Conservation (phyloP, 1,140 invertebrate species). For the Nasonia giraulti region DNA sequence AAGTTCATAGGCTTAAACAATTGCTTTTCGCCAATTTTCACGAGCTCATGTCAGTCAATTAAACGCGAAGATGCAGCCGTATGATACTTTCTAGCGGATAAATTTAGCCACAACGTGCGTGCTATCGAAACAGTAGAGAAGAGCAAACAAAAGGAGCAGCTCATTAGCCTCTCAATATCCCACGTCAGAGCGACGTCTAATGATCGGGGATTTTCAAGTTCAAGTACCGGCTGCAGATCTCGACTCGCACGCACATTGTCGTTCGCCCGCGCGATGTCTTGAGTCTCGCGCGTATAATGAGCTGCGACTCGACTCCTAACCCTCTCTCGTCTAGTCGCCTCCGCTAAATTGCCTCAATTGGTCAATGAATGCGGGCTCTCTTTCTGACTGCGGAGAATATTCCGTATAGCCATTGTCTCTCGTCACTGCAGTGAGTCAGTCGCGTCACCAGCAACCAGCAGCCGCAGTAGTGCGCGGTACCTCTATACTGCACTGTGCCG, state of each 20-base stretch:
- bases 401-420: conserved; percentile 32
- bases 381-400: conserved; percentile 13
- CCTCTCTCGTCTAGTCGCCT: background rate
- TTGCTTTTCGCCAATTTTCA: too few relatives aligned
- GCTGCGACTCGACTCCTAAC: background rate
- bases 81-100: too few relatives aligned
- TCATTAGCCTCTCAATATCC: background rate
- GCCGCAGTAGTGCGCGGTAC: background rate
- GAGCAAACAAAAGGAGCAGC: too few relatives aligned
- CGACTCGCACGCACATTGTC: background rate
- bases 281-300: background rate
- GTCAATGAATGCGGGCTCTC: conserved; percentile 43
- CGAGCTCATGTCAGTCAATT: too few relatives aligned
- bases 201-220: conserved; percentile 25
- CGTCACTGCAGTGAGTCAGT: conserved; percentile 12
- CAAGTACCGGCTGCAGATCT: background rate
- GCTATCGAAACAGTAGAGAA: too few relatives aligned
- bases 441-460: background rate
- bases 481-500: background rate
- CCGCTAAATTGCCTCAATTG: conserved; percentile 48
- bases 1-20: too few relatives aligned
- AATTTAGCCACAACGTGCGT: too few relatives aligned
- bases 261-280: background rate
- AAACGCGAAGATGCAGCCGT: too few relatives aligned
- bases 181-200: background rate